Conservation (phyloP, 2,113 vertebrate species). For the Toxostoma redivivum region DNA sequence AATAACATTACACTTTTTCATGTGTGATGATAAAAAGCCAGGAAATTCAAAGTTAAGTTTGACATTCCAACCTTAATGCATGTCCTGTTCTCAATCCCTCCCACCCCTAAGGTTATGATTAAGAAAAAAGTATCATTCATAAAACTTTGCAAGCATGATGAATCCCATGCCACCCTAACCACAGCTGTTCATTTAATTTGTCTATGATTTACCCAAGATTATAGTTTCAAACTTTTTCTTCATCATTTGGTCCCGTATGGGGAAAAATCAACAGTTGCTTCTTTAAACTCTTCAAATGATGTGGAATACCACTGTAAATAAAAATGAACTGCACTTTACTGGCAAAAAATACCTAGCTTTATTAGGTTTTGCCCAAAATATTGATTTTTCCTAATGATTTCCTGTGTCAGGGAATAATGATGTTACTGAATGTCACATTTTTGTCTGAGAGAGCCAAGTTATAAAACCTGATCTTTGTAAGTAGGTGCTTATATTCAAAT, state of each 20-base stretch:
- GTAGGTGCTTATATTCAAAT: neutral
- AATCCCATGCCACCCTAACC: conserved; percentile 7
- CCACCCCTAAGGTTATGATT: neutral
- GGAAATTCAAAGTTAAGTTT: conserved; percentile 30
- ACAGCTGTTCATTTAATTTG: conserved; percentile 7
- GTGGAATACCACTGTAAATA: neutral
- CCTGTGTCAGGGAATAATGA: neutral
- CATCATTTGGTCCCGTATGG: fast-evolving
- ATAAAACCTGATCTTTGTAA: neutral
- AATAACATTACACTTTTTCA: conserved; percentile 9
- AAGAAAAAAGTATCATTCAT: neutral
- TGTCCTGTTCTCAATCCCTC: neutral
- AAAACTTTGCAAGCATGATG: neutral
- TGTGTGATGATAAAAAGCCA: conserved; percentile 4
- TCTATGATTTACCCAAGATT: neutral
- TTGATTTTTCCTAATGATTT: neutral
- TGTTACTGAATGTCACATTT: neutral
- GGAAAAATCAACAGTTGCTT: neutral
- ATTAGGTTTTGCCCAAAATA: neutral
- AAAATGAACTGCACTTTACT: neutral
- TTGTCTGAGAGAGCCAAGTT: neutral
- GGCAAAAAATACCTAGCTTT: neutral
- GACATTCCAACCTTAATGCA: conserved; percentile 13
- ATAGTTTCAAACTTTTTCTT: neutral
- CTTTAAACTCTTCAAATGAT: neutral